These are phyloP conservation scores for Lucinisca nassula DNA, from an alignment of 2,888 invertebrate genomes.

Conservation along the genomic window DNA sequence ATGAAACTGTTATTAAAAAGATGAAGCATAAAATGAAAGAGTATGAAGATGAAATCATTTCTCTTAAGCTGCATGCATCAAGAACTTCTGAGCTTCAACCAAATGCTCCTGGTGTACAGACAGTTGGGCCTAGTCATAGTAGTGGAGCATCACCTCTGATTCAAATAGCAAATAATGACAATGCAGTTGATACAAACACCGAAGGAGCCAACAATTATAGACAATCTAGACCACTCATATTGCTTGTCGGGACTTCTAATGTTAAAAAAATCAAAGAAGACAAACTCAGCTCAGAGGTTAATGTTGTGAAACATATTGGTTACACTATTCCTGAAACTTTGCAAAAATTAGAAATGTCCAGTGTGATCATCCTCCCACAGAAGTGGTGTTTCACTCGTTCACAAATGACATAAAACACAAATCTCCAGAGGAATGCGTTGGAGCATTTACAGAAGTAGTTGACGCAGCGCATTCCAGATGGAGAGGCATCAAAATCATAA, in stretches of 20 bases:
- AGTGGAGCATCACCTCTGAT: too few species aligned
- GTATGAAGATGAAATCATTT: too few species aligned
- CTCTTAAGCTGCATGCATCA: too few species aligned
- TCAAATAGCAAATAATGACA: too few species aligned
- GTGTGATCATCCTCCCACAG: background rate
- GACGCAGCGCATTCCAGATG: background rate
- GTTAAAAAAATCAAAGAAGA: background rate
- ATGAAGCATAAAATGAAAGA: too few species aligned
- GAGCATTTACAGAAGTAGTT: background rate
- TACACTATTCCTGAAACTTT: background rate
- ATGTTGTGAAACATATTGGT: background rate
- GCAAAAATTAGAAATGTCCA: background rate
- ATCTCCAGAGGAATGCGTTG: background rate
- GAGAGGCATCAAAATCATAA: background rate
- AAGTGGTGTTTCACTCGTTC: background rate
- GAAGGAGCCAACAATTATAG: too few species aligned
- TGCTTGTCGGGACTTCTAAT: background rate
- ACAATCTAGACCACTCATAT: background rate
- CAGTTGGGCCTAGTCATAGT: too few species aligned
- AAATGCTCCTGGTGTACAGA: too few species aligned
- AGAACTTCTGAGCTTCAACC: too few species aligned
- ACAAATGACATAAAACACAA: background rate
- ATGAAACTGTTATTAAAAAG: too few species aligned
- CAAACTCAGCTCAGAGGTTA: background rate
- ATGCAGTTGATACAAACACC: too few species aligned